Conservation (phyloP, 2,113 vertebrate species). For the Epinephelus lanceolatus region DNA sequence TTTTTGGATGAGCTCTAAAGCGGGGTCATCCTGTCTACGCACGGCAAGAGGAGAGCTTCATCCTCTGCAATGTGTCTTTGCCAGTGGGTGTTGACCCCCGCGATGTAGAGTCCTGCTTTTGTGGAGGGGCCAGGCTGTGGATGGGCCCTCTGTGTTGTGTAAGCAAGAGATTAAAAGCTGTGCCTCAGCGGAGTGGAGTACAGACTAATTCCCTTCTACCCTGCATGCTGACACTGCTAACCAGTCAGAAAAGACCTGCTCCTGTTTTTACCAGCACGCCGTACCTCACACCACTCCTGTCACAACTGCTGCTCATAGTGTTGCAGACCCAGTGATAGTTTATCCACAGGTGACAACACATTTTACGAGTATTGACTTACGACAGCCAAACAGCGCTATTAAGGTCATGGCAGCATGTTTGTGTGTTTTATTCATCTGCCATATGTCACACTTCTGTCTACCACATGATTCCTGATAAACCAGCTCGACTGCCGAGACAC, state of each 20-base stretch:
- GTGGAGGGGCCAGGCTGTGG: conserved; percentile 59
- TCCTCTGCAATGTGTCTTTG: conserved; percentile 58
- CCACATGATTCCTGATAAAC: conserved; percentile 22
- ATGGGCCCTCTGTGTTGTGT: conserved; percentile 68
- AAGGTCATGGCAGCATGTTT: conserved; percentile 23
- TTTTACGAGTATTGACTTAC: conserved; percentile 38
- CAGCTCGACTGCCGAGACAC: conserved; percentile 14
- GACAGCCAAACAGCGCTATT: conserved; percentile 4
- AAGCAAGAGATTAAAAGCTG: conserved; percentile 74
- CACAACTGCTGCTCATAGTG: conserved; percentile 31
- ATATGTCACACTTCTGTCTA: conserved; percentile 24
- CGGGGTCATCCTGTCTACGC: conserved; percentile 34
- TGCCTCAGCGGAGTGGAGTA: conserved; percentile 45
- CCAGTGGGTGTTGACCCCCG: conserved; percentile 55
- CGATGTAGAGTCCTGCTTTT: conserved; percentile 52
- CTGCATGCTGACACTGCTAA: conserved; percentile 11
- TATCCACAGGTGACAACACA: conserved; percentile 36
- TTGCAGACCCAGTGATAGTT: conserved; percentile 1
- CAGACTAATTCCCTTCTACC: conserved; percentile 46
- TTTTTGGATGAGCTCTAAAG: conserved; percentile 60
- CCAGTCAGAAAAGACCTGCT: conserved; percentile 22
- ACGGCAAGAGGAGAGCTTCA: conserved; percentile 39
- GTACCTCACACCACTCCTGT: conserved; percentile 12
- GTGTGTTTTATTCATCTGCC: conserved; percentile 32
- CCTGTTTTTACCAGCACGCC: neutral